phyloP scores from a whole-genome alignment of 2,113 vertebrate species.

The Rhea pennata region DNA sequence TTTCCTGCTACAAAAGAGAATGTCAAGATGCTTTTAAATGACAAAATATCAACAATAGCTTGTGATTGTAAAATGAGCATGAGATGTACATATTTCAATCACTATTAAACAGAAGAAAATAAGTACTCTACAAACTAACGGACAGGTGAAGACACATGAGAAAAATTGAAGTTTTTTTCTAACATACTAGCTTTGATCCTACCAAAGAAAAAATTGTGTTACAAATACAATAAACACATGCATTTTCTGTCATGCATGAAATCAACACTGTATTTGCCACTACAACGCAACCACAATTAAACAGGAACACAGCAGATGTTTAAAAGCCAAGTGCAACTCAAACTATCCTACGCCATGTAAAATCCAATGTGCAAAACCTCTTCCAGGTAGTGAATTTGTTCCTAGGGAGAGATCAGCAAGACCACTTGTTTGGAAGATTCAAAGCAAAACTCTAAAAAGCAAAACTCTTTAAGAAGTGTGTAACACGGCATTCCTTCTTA shows the following conservation, averaged over 20 bases:
- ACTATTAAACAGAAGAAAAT: background rate
- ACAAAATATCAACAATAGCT: conserved; percentile 14
- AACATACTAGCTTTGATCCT: background rate
- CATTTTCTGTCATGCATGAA: background rate
- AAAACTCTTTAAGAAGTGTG: accelerated
- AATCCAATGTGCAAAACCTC: background rate
- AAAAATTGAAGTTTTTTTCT: background rate
- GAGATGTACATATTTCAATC: background rate
- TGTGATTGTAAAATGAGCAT: conserved; percentile 20
- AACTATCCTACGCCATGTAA: background rate
- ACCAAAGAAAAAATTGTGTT: background rate
- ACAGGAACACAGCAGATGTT: background rate
- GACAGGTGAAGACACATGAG: background rate
- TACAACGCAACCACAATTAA: background rate
- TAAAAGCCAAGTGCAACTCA: accelerated
- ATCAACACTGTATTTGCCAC: background rate
- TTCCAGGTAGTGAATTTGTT: background rate
- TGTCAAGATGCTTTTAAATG: background rate
- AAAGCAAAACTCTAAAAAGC: background rate
- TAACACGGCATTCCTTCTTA: background rate
- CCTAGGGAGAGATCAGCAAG: background rate
- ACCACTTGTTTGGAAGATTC: background rate
- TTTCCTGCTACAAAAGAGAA: background rate
- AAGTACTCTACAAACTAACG: background rate
- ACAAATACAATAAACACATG: background rate